A percentile compares a stretch with the other conserved stretches of the same genome.
phyloP scores from a whole-genome alignment of 2,888 invertebrate genomes.

The Mythimna pallens region DNA sequence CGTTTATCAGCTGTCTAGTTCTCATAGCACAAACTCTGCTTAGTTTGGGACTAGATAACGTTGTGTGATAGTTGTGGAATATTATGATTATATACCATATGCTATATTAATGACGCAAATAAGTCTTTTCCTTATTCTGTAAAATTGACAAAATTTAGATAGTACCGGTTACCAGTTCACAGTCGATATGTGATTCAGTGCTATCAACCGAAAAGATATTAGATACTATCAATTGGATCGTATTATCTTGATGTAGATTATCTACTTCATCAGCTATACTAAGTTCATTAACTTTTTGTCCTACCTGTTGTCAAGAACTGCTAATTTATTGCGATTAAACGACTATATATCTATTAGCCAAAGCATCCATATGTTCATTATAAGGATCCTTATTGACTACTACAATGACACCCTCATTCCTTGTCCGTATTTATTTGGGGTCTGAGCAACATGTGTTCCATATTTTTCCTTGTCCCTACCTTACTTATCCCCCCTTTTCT shows the following conservation, averaged over 20 bases:
- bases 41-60: no score
- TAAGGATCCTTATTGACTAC: background rate
- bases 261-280: background rate
- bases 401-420: background rate
- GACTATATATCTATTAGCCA: background rate
- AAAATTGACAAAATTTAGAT: no score
- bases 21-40: no score
- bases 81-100: no score
- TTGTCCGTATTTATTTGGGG: background rate
- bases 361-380: background rate
- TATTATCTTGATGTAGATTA: constrained; percentile 5
- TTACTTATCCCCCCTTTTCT: background rate
- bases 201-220: background rate
- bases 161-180: no score
- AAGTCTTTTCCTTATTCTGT: no score
- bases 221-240: background rate
- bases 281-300: constrained; percentile 13
- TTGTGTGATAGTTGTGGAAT: no score
- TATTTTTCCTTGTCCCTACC: background rate
- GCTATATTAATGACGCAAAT: no score
- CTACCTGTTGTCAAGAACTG: background rate
- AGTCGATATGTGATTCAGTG: background rate
- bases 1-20: no score
- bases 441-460: no score
- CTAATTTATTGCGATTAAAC: background rate